phyloP scores from a whole-genome alignment of 2,113 vertebrate species.

The Pterocles gutturalis region DNA sequence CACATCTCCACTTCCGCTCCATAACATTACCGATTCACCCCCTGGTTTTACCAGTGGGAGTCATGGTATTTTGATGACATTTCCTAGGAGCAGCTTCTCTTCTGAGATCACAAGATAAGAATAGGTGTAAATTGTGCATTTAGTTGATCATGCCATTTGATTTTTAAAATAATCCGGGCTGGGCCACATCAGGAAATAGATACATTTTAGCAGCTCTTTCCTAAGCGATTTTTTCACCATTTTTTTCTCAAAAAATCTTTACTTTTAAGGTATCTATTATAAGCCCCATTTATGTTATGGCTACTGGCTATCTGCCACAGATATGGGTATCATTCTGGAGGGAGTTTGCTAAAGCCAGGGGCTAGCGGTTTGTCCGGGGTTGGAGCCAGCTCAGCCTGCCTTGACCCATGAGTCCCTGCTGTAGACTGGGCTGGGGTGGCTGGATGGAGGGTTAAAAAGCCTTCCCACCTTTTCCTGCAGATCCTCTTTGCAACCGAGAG shows the following conservation, averaged over 20 bases:
- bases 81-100: constrained; percentile 26
- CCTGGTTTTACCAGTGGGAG: constrained; percentile 41
- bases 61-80: constrained; percentile 60
- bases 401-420: rapidly evolving
- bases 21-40: background rate
- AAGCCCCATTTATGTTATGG: background rate
- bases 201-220: background rate
- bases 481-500: background rate
- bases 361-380: rapidly evolving
- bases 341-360: background rate
- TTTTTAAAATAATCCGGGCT: constrained; percentile 21
- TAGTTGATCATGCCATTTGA: constrained; percentile 7
- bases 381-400: background rate
- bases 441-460: background rate
- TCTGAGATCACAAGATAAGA: constrained; percentile 41
- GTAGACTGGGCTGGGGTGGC: background rate
- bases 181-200: background rate
- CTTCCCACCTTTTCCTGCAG: background rate
- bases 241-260: background rate
- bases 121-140: constrained; percentile 31
- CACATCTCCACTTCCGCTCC: background rate
- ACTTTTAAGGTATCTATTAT: background rate
- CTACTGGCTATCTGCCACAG: background rate
- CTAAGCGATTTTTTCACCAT: background rate
- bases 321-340: background rate